Evolutionary conservation across 53 echinoderm and acorn worm species (phyloP), one percentile per base, ranked within the genome.

Genomic region (Hippasteria phrygiana): DNA sequence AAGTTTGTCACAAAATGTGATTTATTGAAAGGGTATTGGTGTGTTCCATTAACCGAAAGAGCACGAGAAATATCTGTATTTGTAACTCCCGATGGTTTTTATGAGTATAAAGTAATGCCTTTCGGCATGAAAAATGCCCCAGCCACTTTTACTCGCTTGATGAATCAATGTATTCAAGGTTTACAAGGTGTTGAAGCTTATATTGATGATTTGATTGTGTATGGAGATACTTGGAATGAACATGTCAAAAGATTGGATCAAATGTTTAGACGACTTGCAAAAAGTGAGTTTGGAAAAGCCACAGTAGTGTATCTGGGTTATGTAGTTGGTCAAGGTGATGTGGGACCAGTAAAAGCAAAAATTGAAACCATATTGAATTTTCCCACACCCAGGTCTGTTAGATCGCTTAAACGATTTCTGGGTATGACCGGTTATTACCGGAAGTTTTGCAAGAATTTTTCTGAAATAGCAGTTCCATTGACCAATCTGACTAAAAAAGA

Each of bases 221-320:
- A 48, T 39, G 76, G 64, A 48, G 40, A 63, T 17, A 88, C 75
- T 16, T 89, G 89, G 84, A 16, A 73, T 5, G 84, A 88, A 54
- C 92, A 92, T 51, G 8, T 83, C 4, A 18, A 17, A 0, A 26
- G 66, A 5, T 1, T 89, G 18, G 22, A 37, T 16, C 51, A 1
- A 11, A 47, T 91, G 6, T 88, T 91, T 40, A 45, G 1, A 0
- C 80, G 62, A 54, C 69, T 93, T 35, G 53, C 46, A 33, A 93
- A 93, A 70, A 75, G 91, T 88, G 91, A 91, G 33, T 79, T 93
- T 81, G 82, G 77, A 10, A 71, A 91, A 51, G 88, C 87, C 46
- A 87, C 59, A 27, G 93, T 93, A 2, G 66, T 45, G 4, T 93
- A 74, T 54, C 70, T 93, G n/a, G 87, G 93, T 63, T 74, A 93